phyloP scores from a whole-genome alignment of 2,888 invertebrate genomes.

The Ditylenchus weischeri region DNA sequence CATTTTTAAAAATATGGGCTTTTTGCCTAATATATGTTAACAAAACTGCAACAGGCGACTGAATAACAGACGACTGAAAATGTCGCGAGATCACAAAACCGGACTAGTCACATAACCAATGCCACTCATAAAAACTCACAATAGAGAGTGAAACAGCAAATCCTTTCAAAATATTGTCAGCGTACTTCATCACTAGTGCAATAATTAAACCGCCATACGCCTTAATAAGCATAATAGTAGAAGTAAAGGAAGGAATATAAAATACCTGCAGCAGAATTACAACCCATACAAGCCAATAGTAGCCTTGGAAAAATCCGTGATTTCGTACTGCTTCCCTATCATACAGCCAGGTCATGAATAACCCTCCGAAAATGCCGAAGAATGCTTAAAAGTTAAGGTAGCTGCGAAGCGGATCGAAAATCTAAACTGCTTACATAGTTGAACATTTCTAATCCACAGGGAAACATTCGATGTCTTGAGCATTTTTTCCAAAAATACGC shows the following conservation, averaged over 20 bases:
- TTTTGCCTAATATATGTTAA: too few relatives aligned
- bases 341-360: conserved; percentile 59
- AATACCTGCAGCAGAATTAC: conserved; percentile 62
- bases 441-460: conserved; percentile 63
- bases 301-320: conserved; percentile 64
- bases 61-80: too few relatives aligned
- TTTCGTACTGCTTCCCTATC: conserved; percentile 60
- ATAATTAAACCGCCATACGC: conserved; percentile 64
- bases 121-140: too few relatives aligned
- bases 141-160: conserved; percentile 1
- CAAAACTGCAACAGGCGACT: too few relatives aligned
- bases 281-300: conserved; percentile 61
- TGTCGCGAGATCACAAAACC: too few relatives aligned
- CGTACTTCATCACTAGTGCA: conserved; percentile 65
- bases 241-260: not conserved
- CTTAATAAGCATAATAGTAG: conserved; percentile 49
- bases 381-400: conserved; percentile 55
- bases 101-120: too few relatives aligned
- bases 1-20: too few relatives aligned
- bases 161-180: conserved; percentile 65
- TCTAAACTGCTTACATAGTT: conserved; percentile 59
- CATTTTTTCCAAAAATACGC: conserved; percentile 66
- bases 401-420: not conserved
- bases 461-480: conserved; percentile 62
- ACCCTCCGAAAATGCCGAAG: conserved; percentile 61